Evolutionary conservation across 2,888 invertebrate genomes (phyloP), one percentile per base, ranked within the genome.

Genomic region (Euplexia lucipara): DNA sequence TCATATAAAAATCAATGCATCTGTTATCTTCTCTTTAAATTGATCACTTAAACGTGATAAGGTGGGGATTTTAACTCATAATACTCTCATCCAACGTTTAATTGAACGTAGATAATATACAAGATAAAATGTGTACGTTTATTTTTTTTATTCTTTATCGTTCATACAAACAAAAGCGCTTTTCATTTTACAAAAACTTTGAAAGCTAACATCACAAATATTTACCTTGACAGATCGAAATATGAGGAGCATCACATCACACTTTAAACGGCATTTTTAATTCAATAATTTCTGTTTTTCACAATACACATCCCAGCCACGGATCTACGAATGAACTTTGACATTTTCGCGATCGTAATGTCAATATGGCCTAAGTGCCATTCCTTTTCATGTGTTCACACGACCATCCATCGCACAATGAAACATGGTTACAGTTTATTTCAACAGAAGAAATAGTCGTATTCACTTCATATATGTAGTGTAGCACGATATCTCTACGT

Each of bases 321-420:
- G 52, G 64, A 62, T 64, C 73, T 69, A 79, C 84, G 76, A 81
- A 83, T 93, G 94, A 94, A 95, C 95, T 95, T 94, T 95, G 94
- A 94, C 94, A 95, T 94, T 94, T 92, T 87, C 83, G 70, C 77
- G 70, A 71, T 51, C 76, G 70, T 88, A 86, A 85, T 86, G 84
- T 84, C 86, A 89, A 84, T 91, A 92, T 71, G 85, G 83, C 88
- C 58, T 86, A 90, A 75, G 79, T 70, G 79, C 85, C 89, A 87
- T 90, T 91, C 88, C 90, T 85, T 91, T 91, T 82, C 82, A 86
- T 74, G 80, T 73, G 64, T 73, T 57, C 64, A 66, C 57, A 61
- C 68, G 26, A 54, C 45, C 56, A 59, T 64, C 47, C 47, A 60
- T 37, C 51, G 34, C 48, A 56, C 51, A 66, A 66, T 52, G 44